Conservation (phyloP, 2,797 vertebrate species). For the Apogon talboti region DNA sequence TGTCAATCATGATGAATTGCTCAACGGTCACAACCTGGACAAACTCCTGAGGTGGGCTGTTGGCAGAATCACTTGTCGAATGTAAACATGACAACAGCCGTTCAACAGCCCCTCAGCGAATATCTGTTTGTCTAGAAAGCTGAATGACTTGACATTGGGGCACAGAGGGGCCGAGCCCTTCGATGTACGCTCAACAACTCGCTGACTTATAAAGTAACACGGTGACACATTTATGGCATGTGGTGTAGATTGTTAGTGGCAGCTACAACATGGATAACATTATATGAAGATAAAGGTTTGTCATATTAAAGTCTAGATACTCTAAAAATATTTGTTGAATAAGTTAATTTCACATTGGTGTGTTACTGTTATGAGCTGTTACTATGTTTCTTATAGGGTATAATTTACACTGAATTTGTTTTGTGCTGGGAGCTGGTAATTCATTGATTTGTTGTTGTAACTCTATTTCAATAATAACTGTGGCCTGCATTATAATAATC, state of each 20-base stretch:
- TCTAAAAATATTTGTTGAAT: not conserved
- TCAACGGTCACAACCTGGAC: slow-evolving; percentile 68
- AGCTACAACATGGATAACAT: not conserved
- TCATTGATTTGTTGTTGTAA: too few relatives aligned
- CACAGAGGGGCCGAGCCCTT: slow-evolving; percentile 1
- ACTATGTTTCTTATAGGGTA: not conserved
- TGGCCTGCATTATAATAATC: too few relatives aligned
- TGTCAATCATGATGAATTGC: slow-evolving; percentile 60
- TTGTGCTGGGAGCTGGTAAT: too few relatives aligned
- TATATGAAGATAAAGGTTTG: not conserved
- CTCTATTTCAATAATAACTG: too few relatives aligned
- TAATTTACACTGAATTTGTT: not conserved
- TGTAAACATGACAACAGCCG: slow-evolving; percentile 74
- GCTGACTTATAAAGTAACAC: not conserved
- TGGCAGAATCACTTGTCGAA: slow-evolving; percentile 58
- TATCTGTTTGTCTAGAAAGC: slow-evolving; percentile 67
- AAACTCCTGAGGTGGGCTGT: slow-evolving; percentile 60
- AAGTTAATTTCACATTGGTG: not conserved
- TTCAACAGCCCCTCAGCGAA: slow-evolving; percentile 51
- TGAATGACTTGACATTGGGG: slow-evolving; percentile 36
- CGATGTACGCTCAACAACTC: not conserved
- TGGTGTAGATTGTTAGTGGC: not conserved
- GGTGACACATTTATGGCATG: not conserved
- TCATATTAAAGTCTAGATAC: not conserved
- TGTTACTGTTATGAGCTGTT: not conserved